Evolutionary conservation across 2,888 invertebrate species (phyloP), one percentile per base, ranked within the genome.

Genomic region (Drosophila ustulata): DNA sequence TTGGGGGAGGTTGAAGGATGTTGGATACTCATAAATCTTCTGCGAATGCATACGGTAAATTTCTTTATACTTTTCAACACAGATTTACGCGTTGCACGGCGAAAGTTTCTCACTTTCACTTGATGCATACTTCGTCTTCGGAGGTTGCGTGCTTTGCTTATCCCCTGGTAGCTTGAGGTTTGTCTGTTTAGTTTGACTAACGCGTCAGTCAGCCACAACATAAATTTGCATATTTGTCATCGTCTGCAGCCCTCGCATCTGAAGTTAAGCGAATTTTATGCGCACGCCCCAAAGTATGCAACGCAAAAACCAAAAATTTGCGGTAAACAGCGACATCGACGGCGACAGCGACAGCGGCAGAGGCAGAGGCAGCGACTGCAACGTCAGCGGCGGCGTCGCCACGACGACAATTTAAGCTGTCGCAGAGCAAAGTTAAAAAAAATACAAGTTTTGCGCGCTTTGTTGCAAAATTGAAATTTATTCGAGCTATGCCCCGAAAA

Each of bases 191-290:
- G 76, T 59, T 78, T 59, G 52, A 41, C 47, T 73, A 49, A 4
- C 76, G 61, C 67, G 82, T 77, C 73, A 64, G 84, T 78, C 84
- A 87, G 78, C 64, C 71, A 71, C 71, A 70, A 77, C 88, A 78
- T 87, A 78, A 87, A 86, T 86, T 87, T 86, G 75, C 88, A 89
- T 89, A 86, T 86, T 87, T 89, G 82, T 87, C 82, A 78, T 57
- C 79, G 76, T 80, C 65, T 64, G 63, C 66, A 52, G 66, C 70
- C 65, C 78, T 64, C 52, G 63, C 39, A 32, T 7, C 47, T 41
- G 39, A 45, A 45, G 46, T 39, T 28, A 56, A 59, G 55, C 49
- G 18, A 39, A 57, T 46, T 53, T 67, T 45, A 45, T 50, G 49
- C 55, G 66, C 61, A 32, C 66, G 58, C 70, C 72, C 58, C 37